Evolutionary conservation across 2,113 vertebrate species (phyloP), one percentile per base, ranked within the genome.

Genomic region (Epinephelus moara): DNA sequence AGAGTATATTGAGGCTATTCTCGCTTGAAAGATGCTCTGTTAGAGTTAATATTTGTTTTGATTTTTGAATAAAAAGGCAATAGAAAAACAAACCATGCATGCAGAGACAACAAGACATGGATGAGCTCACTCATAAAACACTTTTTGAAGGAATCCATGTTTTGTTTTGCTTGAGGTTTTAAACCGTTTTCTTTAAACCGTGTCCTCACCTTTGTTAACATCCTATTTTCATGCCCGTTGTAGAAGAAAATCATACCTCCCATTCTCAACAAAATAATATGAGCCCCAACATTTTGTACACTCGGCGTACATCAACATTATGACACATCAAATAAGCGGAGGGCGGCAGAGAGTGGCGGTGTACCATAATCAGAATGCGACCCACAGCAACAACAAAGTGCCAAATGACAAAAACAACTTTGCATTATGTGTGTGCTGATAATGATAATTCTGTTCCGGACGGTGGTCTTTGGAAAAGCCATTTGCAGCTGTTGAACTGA

Each of bases 381-480:
- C 66, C 68, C 52, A 74, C 77, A 57, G 30, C 49, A 60, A 72
- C 74, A 82, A 85, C 30, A 55, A 73, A 72, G 61, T 72, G 70
- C 57, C 70, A 84, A 87, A 86, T 85, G 68, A 92, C 78, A 73
- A 76, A 93, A 93, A 82, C 80, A 84, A 88, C 81, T 88, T 75
- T 88, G 70, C 79, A 85, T 88, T 83, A 84, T 75, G 56, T 75
- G 76, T 80, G 79, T 84, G 74, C 80, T 86, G 82, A 87, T 88
- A 71, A 85, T 84, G 88, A 85, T 92, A 91, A 91, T 92, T 92
- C 82, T 0, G 74, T 92, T 93, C 75, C 60, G 55, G 70, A 81
- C 69, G 40, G 60, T 89, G 90, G 85, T 86, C 89, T 93, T 89
- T 92, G 84, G 78, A 92, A 91, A 93, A 94, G 82, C 74, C 85